These are phyloP conservation scores for Dicentrarchus labrax DNA, from an alignment of 2,113 vertebrate species.

Conservation along the genomic window DNA sequence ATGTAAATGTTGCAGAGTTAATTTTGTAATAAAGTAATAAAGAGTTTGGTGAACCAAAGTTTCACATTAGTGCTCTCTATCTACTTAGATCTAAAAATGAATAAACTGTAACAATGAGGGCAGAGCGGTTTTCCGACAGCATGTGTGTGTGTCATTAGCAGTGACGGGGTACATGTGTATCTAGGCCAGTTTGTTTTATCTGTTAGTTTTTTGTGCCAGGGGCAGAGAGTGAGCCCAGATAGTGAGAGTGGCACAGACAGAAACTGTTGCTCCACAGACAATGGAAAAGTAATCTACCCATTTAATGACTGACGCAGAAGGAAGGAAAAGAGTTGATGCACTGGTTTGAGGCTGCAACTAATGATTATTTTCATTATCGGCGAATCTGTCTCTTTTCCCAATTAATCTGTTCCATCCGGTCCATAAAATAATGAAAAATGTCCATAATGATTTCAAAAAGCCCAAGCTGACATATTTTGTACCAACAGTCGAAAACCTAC, in stretches of 20 bases:
- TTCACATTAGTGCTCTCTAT: conserved; percentile 18
- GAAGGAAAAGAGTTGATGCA: not conserved
- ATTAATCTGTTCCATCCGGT: not conserved
- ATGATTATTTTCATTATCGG: not conserved
- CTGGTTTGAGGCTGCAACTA: not conserved
- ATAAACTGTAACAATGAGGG: conserved; percentile 33
- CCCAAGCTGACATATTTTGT: not conserved
- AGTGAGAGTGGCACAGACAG: conserved; percentile 29
- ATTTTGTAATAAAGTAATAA: conserved; percentile 11
- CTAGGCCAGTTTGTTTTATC: conserved; percentile 70
- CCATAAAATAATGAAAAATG: too few relatives aligned
- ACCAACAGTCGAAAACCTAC: not conserved
- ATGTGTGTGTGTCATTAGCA: conserved; percentile 10
- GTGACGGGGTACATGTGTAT: conserved; percentile 34
- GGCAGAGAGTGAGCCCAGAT: conserved; percentile 42
- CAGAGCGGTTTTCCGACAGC: conserved; percentile 26
- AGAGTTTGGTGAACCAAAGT: not conserved
- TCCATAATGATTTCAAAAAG: not conserved
- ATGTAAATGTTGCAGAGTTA: not conserved
- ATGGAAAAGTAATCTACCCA: conserved; percentile 23
- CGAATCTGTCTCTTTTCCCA: too few relatives aligned
- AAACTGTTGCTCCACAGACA: conserved; percentile 33
- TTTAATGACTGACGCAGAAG: conserved; percentile 7
- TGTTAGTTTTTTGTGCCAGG: conserved; percentile 55
- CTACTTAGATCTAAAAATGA: conserved; percentile 25